Conservation (phyloP, 2,113 vertebrate species). For the Tursiops truncatus region DNA sequence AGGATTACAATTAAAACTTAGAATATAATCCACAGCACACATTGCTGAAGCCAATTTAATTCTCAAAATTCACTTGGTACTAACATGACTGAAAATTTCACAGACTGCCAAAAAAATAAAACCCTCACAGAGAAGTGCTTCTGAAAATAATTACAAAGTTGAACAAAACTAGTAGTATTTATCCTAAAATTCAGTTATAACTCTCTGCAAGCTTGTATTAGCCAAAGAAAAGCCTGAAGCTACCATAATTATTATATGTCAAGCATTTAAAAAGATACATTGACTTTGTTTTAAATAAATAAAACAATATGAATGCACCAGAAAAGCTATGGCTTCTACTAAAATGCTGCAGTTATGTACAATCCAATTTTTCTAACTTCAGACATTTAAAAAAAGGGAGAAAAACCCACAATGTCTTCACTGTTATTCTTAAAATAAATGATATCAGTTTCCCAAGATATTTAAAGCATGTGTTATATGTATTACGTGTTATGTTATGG, state of each 20-base stretch:
- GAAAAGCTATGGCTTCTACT: neutral
- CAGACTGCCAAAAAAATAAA: neutral
- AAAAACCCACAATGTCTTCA: neutral
- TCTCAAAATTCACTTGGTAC: slow-evolving; percentile 33
- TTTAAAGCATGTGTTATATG: neutral
- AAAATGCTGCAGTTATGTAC: neutral
- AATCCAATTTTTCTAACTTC: neutral
- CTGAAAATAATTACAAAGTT: slow-evolving; percentile 23
- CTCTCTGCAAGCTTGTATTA: neutral
- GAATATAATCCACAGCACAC: neutral
- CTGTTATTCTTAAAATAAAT: neutral
- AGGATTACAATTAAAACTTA: slow-evolving; percentile 25
- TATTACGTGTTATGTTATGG: neutral
- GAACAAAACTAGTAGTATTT: slow-evolving; percentile 28
- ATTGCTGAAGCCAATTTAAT: neutral
- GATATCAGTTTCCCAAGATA: neutral
- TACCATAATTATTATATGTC: neutral
- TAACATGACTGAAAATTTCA: slow-evolving; percentile 12
- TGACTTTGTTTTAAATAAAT: slow-evolving; percentile 38
- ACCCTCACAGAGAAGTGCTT: neutral
- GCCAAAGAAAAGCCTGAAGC: slow-evolving; percentile 6
- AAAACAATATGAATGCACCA: neutral
- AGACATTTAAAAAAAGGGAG: neutral
- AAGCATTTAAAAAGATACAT: neutral
- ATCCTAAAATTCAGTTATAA: slow-evolving; percentile 16